Conservation (phyloP, 2,113 vertebrate genomes). For the Circaetus gallicus region DNA sequence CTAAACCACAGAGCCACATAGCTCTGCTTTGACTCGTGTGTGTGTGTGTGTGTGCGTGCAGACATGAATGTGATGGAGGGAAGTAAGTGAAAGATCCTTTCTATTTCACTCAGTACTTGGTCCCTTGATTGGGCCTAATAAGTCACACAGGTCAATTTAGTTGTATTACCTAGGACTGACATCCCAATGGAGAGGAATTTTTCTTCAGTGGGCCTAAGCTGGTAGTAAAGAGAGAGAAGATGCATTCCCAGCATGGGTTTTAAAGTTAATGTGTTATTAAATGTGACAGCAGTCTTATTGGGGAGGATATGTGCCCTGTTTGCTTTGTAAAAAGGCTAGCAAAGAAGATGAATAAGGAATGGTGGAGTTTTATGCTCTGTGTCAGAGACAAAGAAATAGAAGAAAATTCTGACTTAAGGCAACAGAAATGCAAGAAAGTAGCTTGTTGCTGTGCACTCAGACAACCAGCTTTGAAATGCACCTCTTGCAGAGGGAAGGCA, state of each 20-base stretch:
- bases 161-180: background rate
- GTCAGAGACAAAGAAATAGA: background rate
- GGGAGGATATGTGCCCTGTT: background rate
- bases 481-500: background rate
- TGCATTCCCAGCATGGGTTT: background rate
- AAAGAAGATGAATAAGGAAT: background rate
- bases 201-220: background rate
- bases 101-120: background rate
- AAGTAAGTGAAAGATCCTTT: background rate
- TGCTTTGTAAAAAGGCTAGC: background rate
- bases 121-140: background rate
- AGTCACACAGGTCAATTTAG: background rate
- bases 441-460: rapidly evolving
- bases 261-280: background rate
- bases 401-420: background rate
- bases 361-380: background rate
- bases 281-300: background rate
- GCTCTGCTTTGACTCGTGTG: background rate
- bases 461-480: background rate
- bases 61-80: background rate
- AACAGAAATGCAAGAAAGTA: background rate
- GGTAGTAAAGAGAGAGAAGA: background rate
- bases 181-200: background rate
- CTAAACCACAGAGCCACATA: background rate
- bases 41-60: no score